Conservation (phyloP, 2,888 invertebrate species). For the Sarcophaga variegata region DNA sequence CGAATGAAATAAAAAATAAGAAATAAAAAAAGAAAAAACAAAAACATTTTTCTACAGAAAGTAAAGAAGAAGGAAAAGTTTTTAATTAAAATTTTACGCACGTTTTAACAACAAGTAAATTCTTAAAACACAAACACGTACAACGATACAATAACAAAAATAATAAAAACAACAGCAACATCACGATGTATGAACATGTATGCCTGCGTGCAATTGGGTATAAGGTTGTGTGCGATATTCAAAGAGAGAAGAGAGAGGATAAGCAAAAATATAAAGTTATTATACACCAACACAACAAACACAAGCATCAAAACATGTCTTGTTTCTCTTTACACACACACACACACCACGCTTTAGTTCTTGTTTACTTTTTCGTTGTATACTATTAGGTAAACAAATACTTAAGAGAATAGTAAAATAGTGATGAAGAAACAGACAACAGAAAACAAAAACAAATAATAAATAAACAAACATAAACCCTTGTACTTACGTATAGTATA, state of each 20-base stretch:
- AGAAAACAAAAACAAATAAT: conserved; percentile 2
- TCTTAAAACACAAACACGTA: conserved; percentile 61
- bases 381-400: conserved; percentile 50
- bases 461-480: conserved; percentile 11
- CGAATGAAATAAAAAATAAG: no score
- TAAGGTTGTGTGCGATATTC: not conserved
- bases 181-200: conserved; percentile 16
- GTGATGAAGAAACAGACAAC: no score
- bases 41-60: conserved; percentile 5
- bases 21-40: no score
- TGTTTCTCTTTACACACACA: not conserved
- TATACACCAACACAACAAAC: conserved; percentile 23
- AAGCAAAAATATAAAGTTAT: conserved; percentile 41
- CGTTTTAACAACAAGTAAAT: conserved; percentile 69
- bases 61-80: conserved; percentile 61
- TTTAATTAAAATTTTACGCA: conserved; percentile 70
- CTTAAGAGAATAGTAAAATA: conserved; percentile 37
- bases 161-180: no score
- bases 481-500: conserved; percentile 1
- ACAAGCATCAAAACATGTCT: conserved; percentile 23
- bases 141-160: conserved; percentile 4
- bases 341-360: not conserved
- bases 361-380: not conserved
- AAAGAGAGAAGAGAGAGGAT: not conserved
- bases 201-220: not conserved